A percentile compares a stretch with the other conserved stretches of the same genome.
Conservation (phyloP, 2,888 invertebrate genomes). For the Thecophora atra region DNA sequence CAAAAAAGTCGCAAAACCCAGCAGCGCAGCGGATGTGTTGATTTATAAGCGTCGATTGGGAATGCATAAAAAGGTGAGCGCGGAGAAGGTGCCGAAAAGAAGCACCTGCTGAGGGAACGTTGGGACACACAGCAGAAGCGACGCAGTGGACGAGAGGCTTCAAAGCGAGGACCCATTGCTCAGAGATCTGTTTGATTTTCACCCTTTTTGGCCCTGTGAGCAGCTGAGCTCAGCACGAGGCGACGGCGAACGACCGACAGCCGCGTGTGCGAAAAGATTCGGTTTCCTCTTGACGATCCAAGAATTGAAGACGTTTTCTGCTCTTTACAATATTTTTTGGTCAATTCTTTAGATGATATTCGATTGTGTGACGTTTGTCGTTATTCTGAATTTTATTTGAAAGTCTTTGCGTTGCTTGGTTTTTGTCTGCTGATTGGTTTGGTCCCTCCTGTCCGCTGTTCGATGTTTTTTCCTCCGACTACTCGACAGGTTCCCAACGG, state of each 20-base stretch:
- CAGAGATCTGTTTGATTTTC: too few relatives aligned
- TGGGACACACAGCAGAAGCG: too few relatives aligned
- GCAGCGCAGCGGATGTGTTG: constrained; percentile 9
- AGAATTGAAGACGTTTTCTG: background rate
- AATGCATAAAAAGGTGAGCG: background rate
- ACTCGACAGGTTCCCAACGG: constrained; percentile 13
- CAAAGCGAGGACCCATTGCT: too few relatives aligned
- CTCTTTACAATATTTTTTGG: background rate
- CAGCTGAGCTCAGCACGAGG: too few relatives aligned
- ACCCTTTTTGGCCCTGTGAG: too few relatives aligned
- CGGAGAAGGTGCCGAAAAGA: too few relatives aligned
- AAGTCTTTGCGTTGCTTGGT: constrained; percentile 12
- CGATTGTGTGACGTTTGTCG: background rate
- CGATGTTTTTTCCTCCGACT: too few relatives aligned
- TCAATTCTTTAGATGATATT: background rate
- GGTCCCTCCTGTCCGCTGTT: constrained; percentile 12
- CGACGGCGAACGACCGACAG: too few relatives aligned
- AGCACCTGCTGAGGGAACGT: too few relatives aligned
- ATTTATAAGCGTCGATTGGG: constrained; percentile 32
- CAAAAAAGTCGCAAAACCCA: background rate
- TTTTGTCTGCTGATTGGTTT: background rate
- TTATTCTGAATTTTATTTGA: background rate
- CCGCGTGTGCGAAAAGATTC: constrained; percentile 5
- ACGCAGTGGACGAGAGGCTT: too few relatives aligned
- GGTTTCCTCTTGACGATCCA: too few relatives aligned